A percentile compares a stretch with the other conserved stretches of the same genome.
phyloP scores from a whole-genome alignment of 2,113 vertebrate genomes.

The Gnathonemus echidnorhynchus region DNA sequence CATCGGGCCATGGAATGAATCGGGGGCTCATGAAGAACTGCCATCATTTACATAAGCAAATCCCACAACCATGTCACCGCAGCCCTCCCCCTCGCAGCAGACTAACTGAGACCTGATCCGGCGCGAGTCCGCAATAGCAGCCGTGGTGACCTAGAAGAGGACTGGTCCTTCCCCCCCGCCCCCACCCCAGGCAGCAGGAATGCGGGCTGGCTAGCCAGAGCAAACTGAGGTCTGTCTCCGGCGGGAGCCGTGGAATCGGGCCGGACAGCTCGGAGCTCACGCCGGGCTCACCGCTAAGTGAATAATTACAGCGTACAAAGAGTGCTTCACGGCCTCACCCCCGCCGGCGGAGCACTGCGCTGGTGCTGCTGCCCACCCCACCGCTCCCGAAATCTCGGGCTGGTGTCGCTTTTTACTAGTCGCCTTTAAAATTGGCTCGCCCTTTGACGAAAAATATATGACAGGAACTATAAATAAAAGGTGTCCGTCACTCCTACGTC shows the following conservation, averaged over 20 bases:
- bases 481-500: not conserved
- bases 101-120: not conserved
- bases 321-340: not conserved
- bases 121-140: not conserved
- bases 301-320: not conserved
- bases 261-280: not conserved
- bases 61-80: not conserved
- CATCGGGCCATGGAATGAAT: not conserved
- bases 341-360: not conserved
- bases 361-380: not conserved
- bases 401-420: not conserved
- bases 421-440: not conserved
- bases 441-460: not conserved
- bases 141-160: not conserved
- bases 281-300: not conserved
- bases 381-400: not conserved
- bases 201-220: not conserved
- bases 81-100: not conserved
- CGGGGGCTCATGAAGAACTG: not conserved
- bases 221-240: not conserved
- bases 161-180: not conserved
- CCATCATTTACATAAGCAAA: slow-evolving; percentile 15
- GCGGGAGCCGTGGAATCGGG: not conserved
- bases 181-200: not conserved
- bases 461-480: not conserved